These are phyloP conservation scores for Anhinga anhinga DNA, from an alignment of 2,113 vertebrate genomes.

Conservation along the genomic window DNA sequence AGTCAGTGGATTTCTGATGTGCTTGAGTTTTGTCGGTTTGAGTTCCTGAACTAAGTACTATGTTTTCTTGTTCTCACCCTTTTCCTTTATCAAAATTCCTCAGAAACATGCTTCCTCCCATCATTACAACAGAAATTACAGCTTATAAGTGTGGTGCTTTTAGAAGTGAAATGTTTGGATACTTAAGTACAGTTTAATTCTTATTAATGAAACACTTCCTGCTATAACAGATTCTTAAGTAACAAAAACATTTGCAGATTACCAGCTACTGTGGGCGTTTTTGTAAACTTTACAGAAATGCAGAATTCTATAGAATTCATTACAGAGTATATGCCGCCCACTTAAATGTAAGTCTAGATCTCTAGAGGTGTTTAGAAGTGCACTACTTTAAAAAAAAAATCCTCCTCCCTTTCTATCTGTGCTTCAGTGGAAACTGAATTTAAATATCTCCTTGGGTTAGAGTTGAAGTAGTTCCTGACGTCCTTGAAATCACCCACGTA, in stretches of 20 bases:
- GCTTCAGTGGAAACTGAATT: neutral
- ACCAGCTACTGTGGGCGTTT: neutral
- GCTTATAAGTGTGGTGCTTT: neutral
- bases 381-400: neutral
- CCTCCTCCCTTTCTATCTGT: neutral
- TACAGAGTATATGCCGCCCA: neutral
- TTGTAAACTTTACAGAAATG: neutral
- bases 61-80: neutral
- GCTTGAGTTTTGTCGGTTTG: neutral
- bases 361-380: neutral
- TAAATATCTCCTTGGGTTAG: neutral
- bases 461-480: neutral
- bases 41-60: neutral
- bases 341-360: neutral
- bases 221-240: neutral
- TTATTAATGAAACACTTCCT: constrained; percentile 8
- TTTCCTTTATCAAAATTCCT: neutral
- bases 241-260: neutral
- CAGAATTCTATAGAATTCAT: neutral
- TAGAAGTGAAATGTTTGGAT: neutral
- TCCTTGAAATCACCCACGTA: neutral
- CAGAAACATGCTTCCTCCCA: neutral
- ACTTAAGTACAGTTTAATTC: neutral
- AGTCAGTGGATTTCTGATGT: constrained; percentile 73
- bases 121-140: neutral